Base-by-base conservation (phyloP, 2,888 invertebrate genomes). In the Protodeltote pygarga region DNA sequence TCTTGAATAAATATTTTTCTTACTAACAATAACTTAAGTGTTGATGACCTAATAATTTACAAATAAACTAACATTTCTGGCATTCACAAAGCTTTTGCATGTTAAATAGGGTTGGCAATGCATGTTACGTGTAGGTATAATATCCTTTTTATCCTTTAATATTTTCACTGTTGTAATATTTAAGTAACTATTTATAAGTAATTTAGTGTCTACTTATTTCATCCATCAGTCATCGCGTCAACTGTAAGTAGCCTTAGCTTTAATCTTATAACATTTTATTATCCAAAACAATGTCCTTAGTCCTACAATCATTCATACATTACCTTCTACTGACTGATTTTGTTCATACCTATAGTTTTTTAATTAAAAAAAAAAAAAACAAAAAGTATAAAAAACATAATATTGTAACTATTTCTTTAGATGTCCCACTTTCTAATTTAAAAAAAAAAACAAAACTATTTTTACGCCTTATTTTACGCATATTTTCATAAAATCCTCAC, bases 131-230 rank as follows among this genome's bases (percentile, higher is more conserved):
- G 40, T 48, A n/a, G n/a, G n/a, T n/a, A n/a, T n/a, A n/a, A n/a
- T n/a, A 31, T 52, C 29, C 47, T 38, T 49, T 16, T 34, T 38
- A 35, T 32, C 32, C 35, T 44, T n/a, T 44, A 50, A 53, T 49
- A 63, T 37, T n/a, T 44, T 50, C 34, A 53, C 61, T 64, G 71
- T 68, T 41, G n/a, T n/a, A 68, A 62, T 69, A 70, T 47, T 39
- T 34, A n/a, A n/a, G n/a, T 33, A 51, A 28, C 15, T 48, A 47
- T 64, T 47, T 57, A 27, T 66, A 66, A 45, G 34, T 64, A 55
- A 46, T 39, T 37, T 38, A 37, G 34, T 51, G 52, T 37, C 15
- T 38, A 33, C 20, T 35, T 29, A 38, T 45, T 40, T 47, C 51
- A 53, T 40, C 27, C 47, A 51, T 57, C 33, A 33, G 47, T 35